A percentile compares a stretch with the other conserved stretches of the same genome.
These are phyloP conservation scores for Sorex fumeus DNA, from an alignment of 2,113 vertebrate species.

Conservation along the genomic window DNA sequence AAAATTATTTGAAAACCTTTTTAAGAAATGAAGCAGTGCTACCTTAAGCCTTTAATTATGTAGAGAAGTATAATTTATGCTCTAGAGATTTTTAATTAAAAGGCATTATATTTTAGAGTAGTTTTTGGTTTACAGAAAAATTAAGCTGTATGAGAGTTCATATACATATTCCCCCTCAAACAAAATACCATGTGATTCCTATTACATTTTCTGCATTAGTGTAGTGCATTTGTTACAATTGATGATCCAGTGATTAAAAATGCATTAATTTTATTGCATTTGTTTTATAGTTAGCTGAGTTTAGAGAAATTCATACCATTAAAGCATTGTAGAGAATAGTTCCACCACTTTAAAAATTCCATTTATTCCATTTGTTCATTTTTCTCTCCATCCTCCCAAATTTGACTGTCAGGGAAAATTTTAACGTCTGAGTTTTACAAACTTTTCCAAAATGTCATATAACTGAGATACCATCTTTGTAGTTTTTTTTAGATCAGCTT, in stretches of 20 bases:
- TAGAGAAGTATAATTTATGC: constrained; percentile 53
- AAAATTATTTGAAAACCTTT: constrained; percentile 49
- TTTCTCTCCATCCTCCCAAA: background rate
- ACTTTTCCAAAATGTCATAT: constrained; percentile 1
- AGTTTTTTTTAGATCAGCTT: background rate
- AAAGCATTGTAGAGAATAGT: constrained; percentile 14
- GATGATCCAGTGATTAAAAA: background rate
- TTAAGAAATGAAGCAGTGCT: constrained; percentile 19
- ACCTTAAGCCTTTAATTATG: constrained; percentile 34
- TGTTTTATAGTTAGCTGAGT: background rate
- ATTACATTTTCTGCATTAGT: background rate
- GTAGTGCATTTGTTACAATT: constrained; percentile 12
- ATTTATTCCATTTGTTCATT: background rate
- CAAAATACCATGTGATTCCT: background rate
- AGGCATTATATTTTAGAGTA: background rate
- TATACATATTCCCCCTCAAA: background rate
- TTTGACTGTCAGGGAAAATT: background rate
- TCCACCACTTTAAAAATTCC: constrained; percentile 18
- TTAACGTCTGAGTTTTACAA: background rate
- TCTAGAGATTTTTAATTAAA: constrained; percentile 29
- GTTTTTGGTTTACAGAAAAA: too few species aligned
- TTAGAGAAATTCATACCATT: constrained; percentile 12
- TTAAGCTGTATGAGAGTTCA: background rate
- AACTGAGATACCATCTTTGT: background rate
- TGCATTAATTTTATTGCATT: constrained; percentile 36